Evolutionary conservation across 2,797 vertebrate species (phyloP).

Genomic region (Helostoma temminkii): DNA sequence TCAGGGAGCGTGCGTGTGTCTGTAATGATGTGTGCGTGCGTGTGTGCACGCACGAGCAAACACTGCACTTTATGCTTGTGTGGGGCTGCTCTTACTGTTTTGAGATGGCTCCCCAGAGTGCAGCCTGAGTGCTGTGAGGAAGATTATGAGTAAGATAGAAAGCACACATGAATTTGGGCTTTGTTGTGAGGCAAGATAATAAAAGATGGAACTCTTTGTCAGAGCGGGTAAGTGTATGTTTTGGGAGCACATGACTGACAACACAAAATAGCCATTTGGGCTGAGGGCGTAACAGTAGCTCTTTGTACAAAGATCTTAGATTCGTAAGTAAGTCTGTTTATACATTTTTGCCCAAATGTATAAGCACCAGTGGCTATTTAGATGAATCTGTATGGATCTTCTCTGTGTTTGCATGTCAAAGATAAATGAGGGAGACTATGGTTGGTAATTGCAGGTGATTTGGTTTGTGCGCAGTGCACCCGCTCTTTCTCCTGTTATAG

Average conservation of each 20-base stretch:
- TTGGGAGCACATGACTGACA: slow-evolving; percentile 77
- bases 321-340: slow-evolving; percentile 60
- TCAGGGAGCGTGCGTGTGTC: slow-evolving; percentile 21
- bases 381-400: slow-evolving; percentile 41
- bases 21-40: slow-evolving; percentile 9
- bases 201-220: slow-evolving; percentile 75
- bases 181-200: slow-evolving; percentile 77
- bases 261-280: slow-evolving; percentile 79
- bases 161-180: slow-evolving; percentile 76
- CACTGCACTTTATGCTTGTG: slow-evolving; percentile 45
- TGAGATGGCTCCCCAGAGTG: slow-evolving; percentile 74
- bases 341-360: slow-evolving; percentile 51
- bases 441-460: slow-evolving; percentile 64
- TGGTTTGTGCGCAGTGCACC: slow-evolving; percentile 29
- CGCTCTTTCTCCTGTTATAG: slow-evolving; percentile 51
- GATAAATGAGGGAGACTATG: slow-evolving; percentile 53
- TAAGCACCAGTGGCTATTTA: slow-evolving; percentile 47
- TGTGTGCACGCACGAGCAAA: slow-evolving; percentile 27
- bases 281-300: slow-evolving; percentile 61
- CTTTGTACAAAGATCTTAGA: slow-evolving; percentile 62
- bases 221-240: slow-evolving; percentile 76
- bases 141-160: slow-evolving; percentile 78
- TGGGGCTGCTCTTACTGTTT: slow-evolving; percentile 60
- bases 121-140: slow-evolving; percentile 74
- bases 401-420: slow-evolving; percentile 26